A percentile compares a stretch with the other conserved stretches of the same genome.
Conservation (phyloP, 2,888 invertebrate genomes). For the Rhabditophanes sp. region DNA sequence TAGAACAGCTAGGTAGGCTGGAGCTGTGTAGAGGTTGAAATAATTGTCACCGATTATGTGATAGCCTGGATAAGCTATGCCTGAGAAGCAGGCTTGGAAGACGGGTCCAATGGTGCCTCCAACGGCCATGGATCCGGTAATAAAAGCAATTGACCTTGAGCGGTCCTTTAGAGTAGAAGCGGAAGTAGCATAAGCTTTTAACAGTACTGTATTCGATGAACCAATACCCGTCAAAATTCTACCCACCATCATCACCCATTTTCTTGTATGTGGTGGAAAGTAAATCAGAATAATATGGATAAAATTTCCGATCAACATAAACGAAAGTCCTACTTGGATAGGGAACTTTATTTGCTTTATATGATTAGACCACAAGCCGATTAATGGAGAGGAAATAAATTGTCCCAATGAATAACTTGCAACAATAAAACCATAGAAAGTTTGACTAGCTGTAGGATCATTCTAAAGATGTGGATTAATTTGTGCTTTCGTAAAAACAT, state of each 20-base stretch:
- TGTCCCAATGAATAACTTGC: slow-evolving; percentile 21
- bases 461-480: slow-evolving; percentile 6
- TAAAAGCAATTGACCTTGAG: slow-evolving; percentile 37
- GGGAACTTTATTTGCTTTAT: slow-evolving; percentile 15
- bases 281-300: slow-evolving; percentile 42
- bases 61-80: slow-evolving; percentile 44
- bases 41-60: slow-evolving; percentile 17
- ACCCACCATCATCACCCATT: slow-evolving; percentile 21
- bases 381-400: slow-evolving; percentile 16
- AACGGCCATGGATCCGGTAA: slow-evolving; percentile 44
- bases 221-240: slow-evolving; percentile 43
- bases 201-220: slow-evolving; percentile 14
- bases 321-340: slow-evolving; percentile 18
- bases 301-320: slow-evolving; percentile 42
- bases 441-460: slow-evolving; percentile 11
- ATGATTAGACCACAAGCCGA: slow-evolving; percentile 16
- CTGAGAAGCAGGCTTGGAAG: slow-evolving; percentile 44
- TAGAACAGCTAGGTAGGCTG: slow-evolving; percentile 11
- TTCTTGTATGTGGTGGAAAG: slow-evolving; percentile 17
- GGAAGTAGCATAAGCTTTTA: slow-evolving; percentile 21
- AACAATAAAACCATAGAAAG: slow-evolving; percentile 18
- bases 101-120: slow-evolving; percentile 45
- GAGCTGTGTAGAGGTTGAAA: slow-evolving; percentile 19
- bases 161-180: slow-evolving; percentile 17
- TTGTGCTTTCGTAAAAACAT: slow-evolving; percentile 5